Evolutionary conservation across 1,140 invertebrate genomes (phyloP), one percentile per base, ranked within the genome.

Genomic region (Archivesica marissinica): DNA sequence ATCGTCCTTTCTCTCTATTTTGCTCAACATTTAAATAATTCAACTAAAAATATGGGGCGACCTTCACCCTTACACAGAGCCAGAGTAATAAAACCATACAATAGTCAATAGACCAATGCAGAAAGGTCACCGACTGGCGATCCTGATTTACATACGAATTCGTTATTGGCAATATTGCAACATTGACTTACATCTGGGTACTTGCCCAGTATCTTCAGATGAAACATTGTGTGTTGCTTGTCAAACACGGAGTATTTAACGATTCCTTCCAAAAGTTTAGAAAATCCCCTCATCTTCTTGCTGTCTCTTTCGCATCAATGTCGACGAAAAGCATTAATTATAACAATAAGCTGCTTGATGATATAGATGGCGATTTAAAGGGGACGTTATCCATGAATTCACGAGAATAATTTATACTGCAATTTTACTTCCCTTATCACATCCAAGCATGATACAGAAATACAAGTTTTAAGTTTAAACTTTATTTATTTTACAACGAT

Each of bases 181-280:
- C n/a, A 70, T 38, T 33, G 50, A 68, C 39, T 50, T 80, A 80
- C 78, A 80, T 72, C 41, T 54, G 79, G 79, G 28, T 81, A 38
- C 20, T 81, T 50, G 0, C 66, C 61, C 56, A 7, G 39, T 35
- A 70, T 11, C 23, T 81, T 52, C 50, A 81, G 35, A n/a, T 72
- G 64, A 72, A 81, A 72, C 33, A 81, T 35, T 11, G 79, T 68
- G n/a, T 72, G 64, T 25, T 56, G 50, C 44, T 81, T 81, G 33
- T 81, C 79, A 39, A 50, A 54, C n/a, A 81, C 25, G 11, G 44
- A 70, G 28, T 81, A 81, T 59, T 81, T 81, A 25, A 81, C 79
- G 23, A 81, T 81, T 56, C 79, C 79, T 23, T 81, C 79, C 20
- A 81, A 25, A 7, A 81, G 30, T 81, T 81, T 81, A 13, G 79